phyloP scores from a whole-genome alignment of 2,797 vertebrate species.

The Channallabes apus region DNA sequence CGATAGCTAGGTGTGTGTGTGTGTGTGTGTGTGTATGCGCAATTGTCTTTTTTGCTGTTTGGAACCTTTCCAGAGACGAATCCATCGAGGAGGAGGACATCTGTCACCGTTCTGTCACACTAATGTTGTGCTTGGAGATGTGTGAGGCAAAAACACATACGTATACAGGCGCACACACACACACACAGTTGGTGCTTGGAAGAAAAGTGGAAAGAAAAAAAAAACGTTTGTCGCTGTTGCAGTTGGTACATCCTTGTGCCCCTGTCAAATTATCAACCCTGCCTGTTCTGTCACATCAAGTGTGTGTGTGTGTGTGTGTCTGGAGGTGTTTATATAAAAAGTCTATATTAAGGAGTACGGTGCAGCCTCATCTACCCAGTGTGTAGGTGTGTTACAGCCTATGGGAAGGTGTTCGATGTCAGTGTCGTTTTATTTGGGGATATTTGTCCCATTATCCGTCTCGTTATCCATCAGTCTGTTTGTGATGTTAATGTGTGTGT shows the following conservation, averaged over 20 bases:
- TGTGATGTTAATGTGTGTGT: not conserved
- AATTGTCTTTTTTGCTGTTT: constrained; percentile 34
- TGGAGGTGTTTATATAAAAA: constrained; percentile 5
- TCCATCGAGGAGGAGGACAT: constrained; percentile 40
- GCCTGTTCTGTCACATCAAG: constrained; percentile 22
- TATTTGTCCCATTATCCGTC: constrained; percentile 13
- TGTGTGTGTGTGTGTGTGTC: constrained; percentile 17
- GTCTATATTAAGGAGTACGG: constrained; percentile 13
- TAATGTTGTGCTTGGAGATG: constrained; percentile 36
- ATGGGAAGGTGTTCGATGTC: not conserved
- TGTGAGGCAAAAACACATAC: constrained; percentile 30
- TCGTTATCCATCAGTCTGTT: not conserved
- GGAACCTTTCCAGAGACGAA: constrained; percentile 29
- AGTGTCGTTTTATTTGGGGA: constrained; percentile 13
- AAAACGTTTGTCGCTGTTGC: constrained; percentile 12
- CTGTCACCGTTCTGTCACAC: constrained; percentile 46
- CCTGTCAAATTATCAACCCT: constrained; percentile 29
- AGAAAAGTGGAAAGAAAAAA: constrained; percentile 2
- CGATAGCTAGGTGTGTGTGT: not conserved
- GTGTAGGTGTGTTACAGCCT: constrained; percentile 27
- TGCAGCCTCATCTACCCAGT: constrained; percentile 3
- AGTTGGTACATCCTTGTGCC: not conserved
- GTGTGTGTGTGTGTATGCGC: constrained; percentile 2
- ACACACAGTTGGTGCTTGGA: not conserved
- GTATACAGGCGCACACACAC: constrained; percentile 11